phyloP scores from a whole-genome alignment of 2,113 vertebrate species.

The Poecilia latipinna region DNA sequence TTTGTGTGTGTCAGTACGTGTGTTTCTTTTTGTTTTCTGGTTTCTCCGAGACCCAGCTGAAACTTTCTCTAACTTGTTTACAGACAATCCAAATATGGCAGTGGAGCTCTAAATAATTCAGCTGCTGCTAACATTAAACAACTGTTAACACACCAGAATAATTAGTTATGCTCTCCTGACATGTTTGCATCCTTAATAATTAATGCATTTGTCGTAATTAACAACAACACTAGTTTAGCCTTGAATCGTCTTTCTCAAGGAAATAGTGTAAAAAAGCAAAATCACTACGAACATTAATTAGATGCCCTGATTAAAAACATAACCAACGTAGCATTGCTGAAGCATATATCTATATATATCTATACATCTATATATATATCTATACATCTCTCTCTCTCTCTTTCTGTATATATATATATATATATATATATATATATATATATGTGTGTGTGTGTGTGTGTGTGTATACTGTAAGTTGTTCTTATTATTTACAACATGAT shows the following conservation, averaged over 20 bases:
- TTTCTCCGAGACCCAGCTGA: conserved; percentile 41
- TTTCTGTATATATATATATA: too few relatives aligned
- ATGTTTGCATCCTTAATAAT: conserved; percentile 99
- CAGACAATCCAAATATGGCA: conserved; percentile 91
- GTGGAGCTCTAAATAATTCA: conserved; percentile 98
- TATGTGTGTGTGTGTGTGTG: too few relatives aligned
- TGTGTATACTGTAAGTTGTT: too few relatives aligned
- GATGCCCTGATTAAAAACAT: conserved; percentile 90
- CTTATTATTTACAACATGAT: too few relatives aligned
- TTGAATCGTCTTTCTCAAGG: conserved; percentile 89
- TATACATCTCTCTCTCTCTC: too few relatives aligned
- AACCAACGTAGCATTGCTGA: conserved; percentile 84
- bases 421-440: too few relatives aligned
- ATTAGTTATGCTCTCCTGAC: conserved; percentile 99
- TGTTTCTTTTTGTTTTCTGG: conserved; percentile 22
- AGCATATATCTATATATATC: conserved; percentile 32
- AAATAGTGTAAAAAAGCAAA: conserved; percentile 82
- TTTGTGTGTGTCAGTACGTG: background rate
- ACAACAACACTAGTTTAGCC: conserved; percentile 94
- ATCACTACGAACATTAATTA: conserved; percentile 97
- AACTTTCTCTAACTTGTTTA: conserved; percentile 81
- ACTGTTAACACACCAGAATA: conserved; percentile 99
- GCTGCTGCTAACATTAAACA: conserved; percentile 99
- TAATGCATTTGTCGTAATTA: conserved; percentile 99
- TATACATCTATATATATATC: too few relatives aligned